Evolutionary conservation across 2,888 invertebrate species (phyloP).

Genomic region (Ophioninae sp.): DNA sequence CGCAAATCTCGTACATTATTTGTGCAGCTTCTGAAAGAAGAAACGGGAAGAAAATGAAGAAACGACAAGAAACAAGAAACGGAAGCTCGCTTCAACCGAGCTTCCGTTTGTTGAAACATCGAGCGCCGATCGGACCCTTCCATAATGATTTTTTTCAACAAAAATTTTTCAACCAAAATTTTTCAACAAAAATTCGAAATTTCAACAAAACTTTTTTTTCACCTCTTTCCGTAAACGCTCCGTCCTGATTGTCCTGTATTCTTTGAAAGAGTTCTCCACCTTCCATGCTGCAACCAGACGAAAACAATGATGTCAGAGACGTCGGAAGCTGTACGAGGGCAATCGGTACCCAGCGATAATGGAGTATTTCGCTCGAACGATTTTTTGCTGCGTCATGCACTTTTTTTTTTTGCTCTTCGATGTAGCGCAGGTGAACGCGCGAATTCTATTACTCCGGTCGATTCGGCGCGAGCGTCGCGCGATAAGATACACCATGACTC

Average conservation of each 20-base stretch:
- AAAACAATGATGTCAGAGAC: not conserved
- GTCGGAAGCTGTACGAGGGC: not conserved
- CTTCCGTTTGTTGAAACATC: not conserved
- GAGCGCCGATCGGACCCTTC: not conserved
- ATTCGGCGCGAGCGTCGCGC: not conserved
- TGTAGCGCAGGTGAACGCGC: slow-evolving; percentile 21
- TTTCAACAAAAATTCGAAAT: too few species aligned
- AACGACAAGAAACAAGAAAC: not conserved
- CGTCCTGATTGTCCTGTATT: slow-evolving; percentile 96
- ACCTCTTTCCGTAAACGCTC: slow-evolving; percentile 97
- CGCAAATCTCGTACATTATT: slow-evolving; percentile 98
- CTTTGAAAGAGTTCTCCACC: slow-evolving; percentile 98
- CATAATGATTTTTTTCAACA: too few species aligned
- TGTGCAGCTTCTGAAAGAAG: slow-evolving; percentile 90
- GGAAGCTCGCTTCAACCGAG: not conserved
- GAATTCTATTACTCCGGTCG: slow-evolving; percentile 40
- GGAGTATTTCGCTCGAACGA: too few species aligned
- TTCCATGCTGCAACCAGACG: slow-evolving; percentile 88
- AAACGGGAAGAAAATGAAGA: not conserved
- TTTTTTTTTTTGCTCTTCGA: not conserved
- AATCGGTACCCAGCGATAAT: too few species aligned
- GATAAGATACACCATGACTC: slow-evolving; percentile 70
- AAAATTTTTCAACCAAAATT: too few species aligned
- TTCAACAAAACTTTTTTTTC: slow-evolving; percentile 54
- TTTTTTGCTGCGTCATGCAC: too few species aligned